phyloP scores from a whole-genome alignment of 2,797 vertebrate species.

The Mormyrops boulengeri region DNA sequence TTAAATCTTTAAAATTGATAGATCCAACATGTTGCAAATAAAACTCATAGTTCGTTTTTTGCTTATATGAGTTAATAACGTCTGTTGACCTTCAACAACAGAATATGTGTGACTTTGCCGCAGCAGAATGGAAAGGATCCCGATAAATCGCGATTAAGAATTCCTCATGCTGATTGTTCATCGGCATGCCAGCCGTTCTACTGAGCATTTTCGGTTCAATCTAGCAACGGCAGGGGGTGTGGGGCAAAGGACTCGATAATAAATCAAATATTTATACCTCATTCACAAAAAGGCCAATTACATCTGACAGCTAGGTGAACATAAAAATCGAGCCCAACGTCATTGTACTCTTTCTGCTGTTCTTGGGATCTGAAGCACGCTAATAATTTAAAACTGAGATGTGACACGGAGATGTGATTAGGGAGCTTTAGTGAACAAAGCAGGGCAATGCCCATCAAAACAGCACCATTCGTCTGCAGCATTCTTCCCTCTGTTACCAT shows the following conservation, averaged over 20 bases:
- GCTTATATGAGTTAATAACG: not conserved
- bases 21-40: not conserved
- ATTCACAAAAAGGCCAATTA: not conserved
- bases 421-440: not conserved
- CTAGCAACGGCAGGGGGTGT: not conserved
- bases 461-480: not conserved
- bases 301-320: not conserved
- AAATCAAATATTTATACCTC: not conserved
- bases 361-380: not conserved
- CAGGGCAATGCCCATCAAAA: conserved; percentile 5
- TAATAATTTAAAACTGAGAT: not conserved
- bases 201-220: not conserved
- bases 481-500: not conserved
- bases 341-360: not conserved
- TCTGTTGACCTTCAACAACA: not conserved
- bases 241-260: not conserved
- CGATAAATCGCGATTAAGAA: not conserved
- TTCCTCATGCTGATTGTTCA: not conserved
- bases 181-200: not conserved
- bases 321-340: not conserved
- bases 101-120: not conserved
- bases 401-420: not conserved
- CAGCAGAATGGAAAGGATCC: not conserved
- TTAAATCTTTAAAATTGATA: not conserved
- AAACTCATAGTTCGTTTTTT: not conserved